A percentile compares a stretch with the other conserved stretches of the same genome.
phyloP scores from a whole-genome alignment of 2,888 invertebrate genomes.

The Keiferia lycopersicella region DNA sequence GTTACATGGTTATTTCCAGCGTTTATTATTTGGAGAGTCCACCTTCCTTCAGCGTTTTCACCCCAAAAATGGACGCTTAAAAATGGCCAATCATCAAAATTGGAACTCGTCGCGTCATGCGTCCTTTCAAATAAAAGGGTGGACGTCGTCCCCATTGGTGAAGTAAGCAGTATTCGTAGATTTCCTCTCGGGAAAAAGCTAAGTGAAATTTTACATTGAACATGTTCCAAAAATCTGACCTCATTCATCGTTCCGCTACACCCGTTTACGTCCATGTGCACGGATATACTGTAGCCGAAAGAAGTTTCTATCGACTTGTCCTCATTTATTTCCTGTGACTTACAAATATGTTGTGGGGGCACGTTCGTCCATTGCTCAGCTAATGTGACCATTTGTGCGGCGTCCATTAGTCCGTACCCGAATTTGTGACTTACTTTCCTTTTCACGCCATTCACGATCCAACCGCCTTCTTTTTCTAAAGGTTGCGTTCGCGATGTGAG shows the following conservation, averaged over 20 bases:
- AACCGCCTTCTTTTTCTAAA: slow-evolving; percentile 94
- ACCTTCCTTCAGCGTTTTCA: slow-evolving; percentile 92
- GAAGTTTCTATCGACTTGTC: slow-evolving; percentile 90
- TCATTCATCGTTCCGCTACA: slow-evolving; percentile 93
- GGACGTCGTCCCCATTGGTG: slow-evolving; percentile 96
- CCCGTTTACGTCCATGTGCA: slow-evolving; percentile 94
- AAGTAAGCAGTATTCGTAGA: slow-evolving; percentile 92
- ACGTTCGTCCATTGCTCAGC: slow-evolving; percentile 97
- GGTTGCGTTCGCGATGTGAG: slow-evolving; percentile 94
- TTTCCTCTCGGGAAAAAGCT: slow-evolving; percentile 97
- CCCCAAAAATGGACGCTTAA: slow-evolving; percentile 99
- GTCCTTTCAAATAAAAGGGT: slow-evolving; percentile 96
- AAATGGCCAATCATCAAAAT: slow-evolving; percentile 99
- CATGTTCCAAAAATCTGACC: slow-evolving; percentile 96
- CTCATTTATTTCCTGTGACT: slow-evolving; percentile 92
- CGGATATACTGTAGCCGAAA: slow-evolving; percentile 88
- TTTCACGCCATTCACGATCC: slow-evolving; percentile 96
- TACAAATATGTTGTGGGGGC: slow-evolving; percentile 97
- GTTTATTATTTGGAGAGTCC: slow-evolving; percentile 90
- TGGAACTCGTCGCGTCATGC: slow-evolving; percentile 93
- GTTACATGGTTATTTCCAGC: slow-evolving; percentile 90
- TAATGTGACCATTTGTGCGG: slow-evolving; percentile 93
- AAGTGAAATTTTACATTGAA: slow-evolving; percentile 96
- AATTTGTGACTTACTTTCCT: slow-evolving; percentile 98
- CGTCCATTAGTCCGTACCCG: slow-evolving; percentile 99